Conservation (phyloP, 2,797 vertebrate species). For the Fistularia tabacaria region DNA sequence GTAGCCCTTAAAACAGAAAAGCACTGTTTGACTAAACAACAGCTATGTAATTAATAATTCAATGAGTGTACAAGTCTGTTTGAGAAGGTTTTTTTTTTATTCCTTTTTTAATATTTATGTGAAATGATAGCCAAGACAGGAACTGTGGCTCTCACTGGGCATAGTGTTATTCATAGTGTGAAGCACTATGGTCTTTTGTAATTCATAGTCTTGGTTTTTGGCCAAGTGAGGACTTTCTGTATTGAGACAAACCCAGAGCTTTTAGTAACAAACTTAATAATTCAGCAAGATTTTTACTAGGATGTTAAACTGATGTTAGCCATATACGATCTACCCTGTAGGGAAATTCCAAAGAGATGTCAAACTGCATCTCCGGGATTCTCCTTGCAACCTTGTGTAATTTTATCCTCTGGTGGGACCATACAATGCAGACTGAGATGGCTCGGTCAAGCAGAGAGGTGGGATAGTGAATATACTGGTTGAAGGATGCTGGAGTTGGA, state of each 20-base stretch:
- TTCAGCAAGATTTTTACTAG: slow-evolving; percentile 8
- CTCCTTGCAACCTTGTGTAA: too few species aligned
- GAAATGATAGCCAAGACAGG: slow-evolving; percentile 67
- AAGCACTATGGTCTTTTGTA: slow-evolving; percentile 48
- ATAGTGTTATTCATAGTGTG: slow-evolving; percentile 58
- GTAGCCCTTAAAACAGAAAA: slow-evolving; percentile 30
- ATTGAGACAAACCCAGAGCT: slow-evolving; percentile 24
- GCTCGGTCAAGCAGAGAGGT: too few species aligned
- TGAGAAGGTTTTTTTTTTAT: slow-evolving; percentile 34
- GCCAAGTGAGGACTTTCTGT: slow-evolving; percentile 30
- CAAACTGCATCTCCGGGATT: too few species aligned
- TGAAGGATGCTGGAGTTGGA: too few species aligned
- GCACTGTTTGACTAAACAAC: slow-evolving; percentile 50
- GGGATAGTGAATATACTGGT: too few species aligned
- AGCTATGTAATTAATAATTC: slow-evolving; percentile 62
- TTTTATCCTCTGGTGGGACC: too few species aligned
- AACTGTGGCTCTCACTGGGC: slow-evolving; percentile 54
- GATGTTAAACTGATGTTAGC: too few species aligned
- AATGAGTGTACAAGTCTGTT: slow-evolving; percentile 56
- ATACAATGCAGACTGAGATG: too few species aligned
- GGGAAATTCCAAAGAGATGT: too few species aligned
- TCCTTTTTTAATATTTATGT: slow-evolving; percentile 69
- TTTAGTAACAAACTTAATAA: slow-evolving; percentile 28
- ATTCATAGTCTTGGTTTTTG: slow-evolving; percentile 55
- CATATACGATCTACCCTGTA: too few species aligned